phyloP scores from a whole-genome alignment of 2,888 invertebrate genomes.

The Cephus sareptanus region DNA sequence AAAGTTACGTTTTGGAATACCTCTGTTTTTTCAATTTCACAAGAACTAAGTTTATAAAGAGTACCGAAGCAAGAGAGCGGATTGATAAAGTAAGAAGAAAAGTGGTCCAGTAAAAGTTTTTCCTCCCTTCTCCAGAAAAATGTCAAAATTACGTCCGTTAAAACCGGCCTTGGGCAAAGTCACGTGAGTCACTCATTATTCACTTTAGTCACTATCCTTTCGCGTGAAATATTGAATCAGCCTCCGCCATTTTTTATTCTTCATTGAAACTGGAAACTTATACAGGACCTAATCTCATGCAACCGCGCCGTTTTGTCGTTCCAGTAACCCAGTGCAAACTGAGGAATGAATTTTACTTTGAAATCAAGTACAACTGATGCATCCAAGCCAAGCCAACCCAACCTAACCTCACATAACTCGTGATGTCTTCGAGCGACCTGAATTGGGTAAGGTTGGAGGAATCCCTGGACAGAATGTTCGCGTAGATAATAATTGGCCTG shows the following conservation, averaged over 20 bases:
- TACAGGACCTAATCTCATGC: background rate
- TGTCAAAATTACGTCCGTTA: background rate
- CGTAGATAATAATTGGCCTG: background rate
- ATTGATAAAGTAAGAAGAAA: background rate
- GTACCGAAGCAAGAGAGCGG: background rate
- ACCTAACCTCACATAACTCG: background rate
- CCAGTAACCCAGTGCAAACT: background rate
- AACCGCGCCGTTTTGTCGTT: background rate
- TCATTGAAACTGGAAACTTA: background rate
- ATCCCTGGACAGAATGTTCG: background rate
- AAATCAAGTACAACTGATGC: background rate
- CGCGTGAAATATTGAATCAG: background rate
- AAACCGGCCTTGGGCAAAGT: background rate
- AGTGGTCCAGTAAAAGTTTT: background rate
- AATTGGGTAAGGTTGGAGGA: background rate
- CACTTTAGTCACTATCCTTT: background rate
- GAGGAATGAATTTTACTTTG: background rate
- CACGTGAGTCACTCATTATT: background rate
- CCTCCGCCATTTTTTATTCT: background rate
- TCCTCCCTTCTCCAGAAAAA: background rate
- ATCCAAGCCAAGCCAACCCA: background rate
- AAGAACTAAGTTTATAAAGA: background rate
- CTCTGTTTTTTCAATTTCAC: background rate
- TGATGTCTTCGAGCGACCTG: background rate
- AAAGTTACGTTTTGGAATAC: background rate